Evolutionary conservation across 2,113 vertebrate genomes (phyloP), one percentile per base, ranked within the genome.

Genomic region (Bathybates hornii): DNA sequence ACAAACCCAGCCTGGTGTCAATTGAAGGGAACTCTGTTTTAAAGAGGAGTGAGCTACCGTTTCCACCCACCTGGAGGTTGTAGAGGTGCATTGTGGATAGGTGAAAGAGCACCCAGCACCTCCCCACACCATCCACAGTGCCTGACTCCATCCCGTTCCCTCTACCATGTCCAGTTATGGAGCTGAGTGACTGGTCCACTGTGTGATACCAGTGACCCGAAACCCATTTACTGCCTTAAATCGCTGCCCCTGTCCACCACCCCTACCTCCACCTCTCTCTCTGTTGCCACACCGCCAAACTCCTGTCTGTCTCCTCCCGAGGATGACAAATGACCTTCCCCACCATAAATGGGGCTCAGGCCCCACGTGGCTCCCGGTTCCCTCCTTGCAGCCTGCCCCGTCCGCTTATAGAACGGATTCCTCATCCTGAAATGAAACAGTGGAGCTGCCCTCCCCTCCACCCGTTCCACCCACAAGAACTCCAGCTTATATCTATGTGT

Each of bases 111-210:
- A 59, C 82, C 76, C 45, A 52, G 45, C 73, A 78, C 80, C 50
- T 56, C 52, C 21, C 21, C 71, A 50, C 61, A 32, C 56, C 45
- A 50, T 73, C 80, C 50, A 54, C 71, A 54, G 63, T 3, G 41
- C 83, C 85, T 81, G 82, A 84, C 89, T 90, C 86, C 81, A 80
- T 86, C 86, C 78, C 12, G 3, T n/a, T 83, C 83, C 87, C 45
- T 83, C 57, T 59, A 85, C 80, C 57, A 84, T 86, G 86, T 91
- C 88, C 82, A 87, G 92, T 87, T 88, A 61, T 73, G 84, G 89
- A 89, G 87, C 90, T 89, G 82, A 94, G 90, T 94, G 95, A 96
- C 96, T 96, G 91, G 92, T 89, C 88, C 92, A 93, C 95, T 97
- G 95, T 96, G 94, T 79, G 81, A 93, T 93, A 86, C 90, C 93